Evolutionary conservation across 30 jellyfish, hydroid and myxozoan species (phyloP), one percentile per base, ranked within the genome.

Genomic region (Cassiopea andromeda): DNA sequence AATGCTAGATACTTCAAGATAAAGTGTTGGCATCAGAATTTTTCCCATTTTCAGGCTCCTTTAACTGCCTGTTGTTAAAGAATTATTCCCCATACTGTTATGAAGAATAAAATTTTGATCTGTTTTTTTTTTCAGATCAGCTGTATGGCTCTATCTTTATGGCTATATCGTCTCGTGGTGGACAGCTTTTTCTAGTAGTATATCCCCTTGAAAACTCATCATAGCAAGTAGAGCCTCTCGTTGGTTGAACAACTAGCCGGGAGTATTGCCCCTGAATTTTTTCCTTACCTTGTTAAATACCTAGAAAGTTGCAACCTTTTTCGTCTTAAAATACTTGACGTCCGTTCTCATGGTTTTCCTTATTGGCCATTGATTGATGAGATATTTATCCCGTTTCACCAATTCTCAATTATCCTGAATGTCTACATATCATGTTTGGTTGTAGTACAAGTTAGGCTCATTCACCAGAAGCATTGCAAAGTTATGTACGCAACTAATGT

Each of bases 91-190:
- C 12, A 54, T 10, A 54, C 64, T 54, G 10, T 54, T 54, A 10
- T 10, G 64, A 54, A 3, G 12, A 3, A 10, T 54, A 54, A 54
- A 3, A 54, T 54, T 6, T 54, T 54, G 7, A 54, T 54, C 7
- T 45, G 10, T 66, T 77, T 77, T 49, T 82, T 50, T 75, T 48
- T 87, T 14, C 71, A 94, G 98, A 78, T 94, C 79, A 87, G 87
- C 80, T 89, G 95, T 79, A 68, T 94, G 91, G 94, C 83, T n/a
- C 74, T 94, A n/a, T 89, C 98, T 27, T 71, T 94, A 91, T 94
- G 98, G 98, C 64, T 94, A 75, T 94, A 94, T 71, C 97, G 98
- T 10, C 69, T 94, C 44, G 78, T 94, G 43, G 98, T 94, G 71
- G 98, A 94, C 75, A 74, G 93, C 44, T 75, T 61, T 47, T 85